phyloP scores from a whole-genome alignment of 2,113 vertebrate genomes.

The Plecturocebus donacophilus region DNA sequence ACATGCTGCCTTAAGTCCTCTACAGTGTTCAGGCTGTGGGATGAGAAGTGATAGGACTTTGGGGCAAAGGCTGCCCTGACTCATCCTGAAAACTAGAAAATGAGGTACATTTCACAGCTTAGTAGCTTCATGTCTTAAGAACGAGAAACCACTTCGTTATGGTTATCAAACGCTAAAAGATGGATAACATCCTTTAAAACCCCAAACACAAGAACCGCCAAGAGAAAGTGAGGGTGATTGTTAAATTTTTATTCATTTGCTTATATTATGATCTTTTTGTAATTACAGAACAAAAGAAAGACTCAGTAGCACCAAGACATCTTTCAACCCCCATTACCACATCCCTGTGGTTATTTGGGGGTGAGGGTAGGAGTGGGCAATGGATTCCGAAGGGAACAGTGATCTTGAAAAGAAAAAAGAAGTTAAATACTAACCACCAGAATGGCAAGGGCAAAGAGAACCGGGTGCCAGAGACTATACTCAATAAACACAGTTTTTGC shows the following conservation, averaged over 20 bases:
- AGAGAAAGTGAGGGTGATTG: background rate
- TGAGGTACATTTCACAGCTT: background rate
- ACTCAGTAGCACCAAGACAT: background rate
- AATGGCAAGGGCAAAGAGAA: background rate
- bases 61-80: background rate
- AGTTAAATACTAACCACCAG: background rate
- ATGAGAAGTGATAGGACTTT: background rate
- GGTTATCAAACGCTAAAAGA: background rate
- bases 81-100: background rate
- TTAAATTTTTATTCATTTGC: background rate
- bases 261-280: background rate
- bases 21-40: background rate
- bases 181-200: background rate
- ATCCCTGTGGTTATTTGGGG: background rate
- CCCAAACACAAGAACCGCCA: background rate
- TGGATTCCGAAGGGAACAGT: background rate
- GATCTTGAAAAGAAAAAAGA: background rate
- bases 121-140: background rate
- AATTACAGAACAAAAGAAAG: conserved; percentile 17
- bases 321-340: background rate
- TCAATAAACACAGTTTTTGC: background rate
- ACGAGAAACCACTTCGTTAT: conserved; percentile 14
- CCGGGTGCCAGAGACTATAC: background rate
- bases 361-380: no score
- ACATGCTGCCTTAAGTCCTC: background rate